These are phyloP conservation scores for Remorina albescens DNA, from an alignment of 2,797 vertebrate genomes.

Conservation along the genomic window DNA sequence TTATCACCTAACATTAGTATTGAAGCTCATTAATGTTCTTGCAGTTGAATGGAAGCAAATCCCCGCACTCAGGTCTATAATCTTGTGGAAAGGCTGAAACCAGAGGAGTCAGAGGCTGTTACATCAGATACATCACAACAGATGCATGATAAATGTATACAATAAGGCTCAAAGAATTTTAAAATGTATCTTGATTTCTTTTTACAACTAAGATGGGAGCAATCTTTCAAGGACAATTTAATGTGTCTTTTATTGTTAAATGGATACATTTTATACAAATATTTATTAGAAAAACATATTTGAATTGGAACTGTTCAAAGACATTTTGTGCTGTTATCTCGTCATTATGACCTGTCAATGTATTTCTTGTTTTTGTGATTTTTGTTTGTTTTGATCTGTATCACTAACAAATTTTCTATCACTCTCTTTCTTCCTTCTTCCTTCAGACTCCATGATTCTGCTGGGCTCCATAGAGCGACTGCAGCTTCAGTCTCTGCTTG, in stretches of 20 bases:
- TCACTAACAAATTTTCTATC: background rate
- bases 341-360: background rate
- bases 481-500: slow-evolving; percentile 92
- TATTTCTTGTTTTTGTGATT: background rate
- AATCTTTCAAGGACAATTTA: background rate
- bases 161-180: too few species aligned
- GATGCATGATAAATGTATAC: too few species aligned
- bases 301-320: background rate
- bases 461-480: slow-evolving; percentile 96
- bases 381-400: background rate
- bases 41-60: too few species aligned
- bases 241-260: background rate
- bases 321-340: background rate
- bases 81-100: too few species aligned
- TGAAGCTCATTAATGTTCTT: too few species aligned
- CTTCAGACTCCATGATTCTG: slow-evolving; percentile 95
- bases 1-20: too few species aligned
- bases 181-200: too few species aligned
- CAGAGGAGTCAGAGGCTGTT: too few species aligned
- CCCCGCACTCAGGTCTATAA: too few species aligned
- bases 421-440: background rate
- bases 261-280: background rate
- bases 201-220: background rate
- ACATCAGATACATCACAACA: too few species aligned
- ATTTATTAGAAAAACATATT: background rate